Evolutionary conservation across 2,797 vertebrate species (phyloP).

Genomic region (Leptatherina wallacei): DNA sequence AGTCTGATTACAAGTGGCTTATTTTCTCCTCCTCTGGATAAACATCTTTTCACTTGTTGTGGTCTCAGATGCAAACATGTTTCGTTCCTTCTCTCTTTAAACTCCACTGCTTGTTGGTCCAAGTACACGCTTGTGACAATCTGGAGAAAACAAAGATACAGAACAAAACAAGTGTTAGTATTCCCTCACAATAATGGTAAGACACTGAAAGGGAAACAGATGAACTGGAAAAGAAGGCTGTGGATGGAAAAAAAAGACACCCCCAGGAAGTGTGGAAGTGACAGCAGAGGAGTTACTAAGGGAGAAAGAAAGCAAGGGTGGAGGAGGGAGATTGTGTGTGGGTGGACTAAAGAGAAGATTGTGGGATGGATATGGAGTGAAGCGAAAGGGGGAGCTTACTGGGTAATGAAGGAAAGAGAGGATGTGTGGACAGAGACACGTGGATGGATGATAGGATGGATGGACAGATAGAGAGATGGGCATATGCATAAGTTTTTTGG

Average conservation of each 20-base stretch:
- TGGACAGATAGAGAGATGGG: constrained; percentile 10
- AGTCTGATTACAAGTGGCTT: constrained; percentile 35
- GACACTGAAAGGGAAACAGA: constrained; percentile 13
- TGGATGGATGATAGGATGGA: constrained; percentile 22
- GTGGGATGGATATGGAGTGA: constrained; percentile 54
- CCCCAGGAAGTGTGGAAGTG: constrained; percentile 62
- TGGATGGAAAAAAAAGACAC: constrained; percentile 37
- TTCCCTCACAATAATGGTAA: constrained; percentile 14
- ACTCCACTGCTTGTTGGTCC: constrained; percentile 17
- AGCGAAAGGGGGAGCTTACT: constrained; percentile 50
- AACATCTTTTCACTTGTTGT: constrained; percentile 8
- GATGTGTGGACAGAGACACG: constrained; percentile 14
- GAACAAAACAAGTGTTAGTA: constrained; percentile 9
- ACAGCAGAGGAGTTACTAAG: constrained; percentile 59
- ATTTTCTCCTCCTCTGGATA: constrained; percentile 7
- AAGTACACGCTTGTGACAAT: constrained; percentile 16
- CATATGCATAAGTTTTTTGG: constrained; percentile 14
- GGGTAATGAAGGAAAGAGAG: constrained; percentile 7
- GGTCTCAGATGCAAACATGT: constrained; percentile 17
- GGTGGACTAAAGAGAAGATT: constrained; percentile 68
- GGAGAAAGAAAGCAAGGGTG: constrained; percentile 2
- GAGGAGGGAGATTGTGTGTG: constrained; percentile 45
- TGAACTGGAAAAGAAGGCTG: constrained; percentile 26
- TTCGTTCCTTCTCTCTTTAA: constrained; percentile 14
- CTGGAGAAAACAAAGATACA: constrained; percentile 22